Evolutionary conservation across 2,113 vertebrate species (phyloP), one percentile per base, ranked within the genome.

Genomic region (Phyllostomus discolor): DNA sequence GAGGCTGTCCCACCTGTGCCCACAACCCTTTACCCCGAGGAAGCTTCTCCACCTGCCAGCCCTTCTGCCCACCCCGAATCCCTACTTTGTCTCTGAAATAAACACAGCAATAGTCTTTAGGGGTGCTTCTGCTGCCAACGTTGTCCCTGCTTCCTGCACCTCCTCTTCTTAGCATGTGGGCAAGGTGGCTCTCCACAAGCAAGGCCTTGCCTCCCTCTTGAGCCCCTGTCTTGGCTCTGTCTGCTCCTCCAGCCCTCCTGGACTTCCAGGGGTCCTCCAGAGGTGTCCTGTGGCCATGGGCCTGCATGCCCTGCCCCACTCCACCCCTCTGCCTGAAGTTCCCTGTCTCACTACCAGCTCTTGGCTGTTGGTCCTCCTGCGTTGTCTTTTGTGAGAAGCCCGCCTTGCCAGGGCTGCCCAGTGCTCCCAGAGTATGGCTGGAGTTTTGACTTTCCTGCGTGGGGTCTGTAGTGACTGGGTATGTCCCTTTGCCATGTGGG

Each of bases 11-110:
- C 3, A 6, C 17, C 11, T 41, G 57, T 11, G 54, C n/a, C 20
- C n/a, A 43, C 0, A 19, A 1, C 15, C 46, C 54, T 19, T 26
- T 9, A 10, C 4, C n/a, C 24, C 1, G 0, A 0, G 4, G 62
- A 20, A 46, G 26, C 20, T 11, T 10, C 28, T 12, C 41, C 10
- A 2, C 11, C 11, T 35, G 26, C 26, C 2, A 0, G 20, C 3
- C 1, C 38, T 46, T 62, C 57, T 15, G 4, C 33, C 6, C 2
- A 1, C 1, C 38, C 11, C 8, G 8, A 35, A 14, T 33, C n/a
- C 46, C 41, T 54, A 2, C 50, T 35, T 14, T 4, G 1, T 50
- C 31, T 28, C n/a, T 2, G 20, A 59, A 59, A 24, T 10, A 93
- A 5, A 31, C 48, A 11, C 35, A 43, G 31, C 38, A 9, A 6